Conservation (phyloP, 2,797 vertebrate genomes). For the Cyprinella venusta region DNA sequence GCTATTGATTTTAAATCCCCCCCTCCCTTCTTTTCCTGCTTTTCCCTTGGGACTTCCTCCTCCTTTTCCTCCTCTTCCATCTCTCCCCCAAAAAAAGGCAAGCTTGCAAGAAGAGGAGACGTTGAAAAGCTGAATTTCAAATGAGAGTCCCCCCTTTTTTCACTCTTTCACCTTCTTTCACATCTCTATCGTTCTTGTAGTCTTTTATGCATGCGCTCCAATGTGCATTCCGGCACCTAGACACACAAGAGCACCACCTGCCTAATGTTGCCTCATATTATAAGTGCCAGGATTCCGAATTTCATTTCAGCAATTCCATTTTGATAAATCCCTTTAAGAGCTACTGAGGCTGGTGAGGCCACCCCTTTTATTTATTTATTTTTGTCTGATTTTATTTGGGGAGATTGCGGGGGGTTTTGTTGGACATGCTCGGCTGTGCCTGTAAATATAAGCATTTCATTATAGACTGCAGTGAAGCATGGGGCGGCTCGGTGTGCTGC, state of each 20-base stretch:
- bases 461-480: slow-evolving; percentile 98
- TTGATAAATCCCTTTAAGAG: slow-evolving; percentile 98
- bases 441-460: slow-evolving; percentile 99
- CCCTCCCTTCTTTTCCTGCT: slow-evolving; percentile 69
- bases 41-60: slow-evolving; percentile 43
- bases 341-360: slow-evolving; percentile 87
- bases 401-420: slow-evolving; percentile 91
- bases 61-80: slow-evolving; percentile 30
- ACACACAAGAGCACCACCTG: slow-evolving; percentile 62
- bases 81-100: slow-evolving; percentile 63
- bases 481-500: slow-evolving; percentile 76
- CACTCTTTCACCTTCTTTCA: slow-evolving; percentile 36
- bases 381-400: slow-evolving; percentile 83
- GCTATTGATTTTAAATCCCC: slow-evolving; percentile 92
- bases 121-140: slow-evolving; percentile 82
- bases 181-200: slow-evolving; percentile 20
- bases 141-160: slow-evolving; percentile 52
- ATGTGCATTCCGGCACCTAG: slow-evolving; percentile 61
- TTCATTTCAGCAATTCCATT: slow-evolving; percentile 96
- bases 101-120: slow-evolving; percentile 83
- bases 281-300: slow-evolving; percentile 93
- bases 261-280: slow-evolving; percentile 92
- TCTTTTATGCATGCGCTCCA: slow-evolving; percentile 56
- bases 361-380: slow-evolving; percentile 88
- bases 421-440: slow-evolving; percentile 95